Conservation (phyloP, 35 echinoderm and acorn worm genomes). For the Ptychodera flava region DNA sequence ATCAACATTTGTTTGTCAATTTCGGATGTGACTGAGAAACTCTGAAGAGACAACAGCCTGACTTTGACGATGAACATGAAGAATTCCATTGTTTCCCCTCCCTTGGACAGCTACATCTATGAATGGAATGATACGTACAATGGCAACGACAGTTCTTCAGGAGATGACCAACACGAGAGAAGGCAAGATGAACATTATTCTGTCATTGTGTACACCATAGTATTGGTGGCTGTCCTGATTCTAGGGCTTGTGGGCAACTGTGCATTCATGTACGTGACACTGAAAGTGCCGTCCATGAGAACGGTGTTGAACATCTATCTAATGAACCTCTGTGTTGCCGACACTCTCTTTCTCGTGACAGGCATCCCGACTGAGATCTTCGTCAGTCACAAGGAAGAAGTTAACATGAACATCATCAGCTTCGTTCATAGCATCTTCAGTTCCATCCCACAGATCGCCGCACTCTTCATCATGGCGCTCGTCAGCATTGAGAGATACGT, state of each 20-base stretch:
- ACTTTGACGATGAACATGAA: too few species aligned
- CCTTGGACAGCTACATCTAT: too few species aligned
- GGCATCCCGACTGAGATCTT: slow-evolving; percentile 16
- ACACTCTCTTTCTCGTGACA: slow-evolving; percentile 49
- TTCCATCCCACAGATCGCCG: background rate
- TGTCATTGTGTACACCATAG: too few species aligned
- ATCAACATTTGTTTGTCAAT: too few species aligned
- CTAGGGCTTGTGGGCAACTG: slow-evolving; percentile 46
- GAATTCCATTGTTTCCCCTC: too few species aligned
- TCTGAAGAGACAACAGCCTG: too few species aligned
- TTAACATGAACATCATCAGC: background rate
- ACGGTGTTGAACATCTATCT: slow-evolving; percentile 64
- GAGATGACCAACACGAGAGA: too few species aligned
- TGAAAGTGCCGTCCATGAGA: slow-evolving; percentile 43
- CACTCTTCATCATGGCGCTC: background rate
- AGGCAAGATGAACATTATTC: too few species aligned
- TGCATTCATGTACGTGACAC: slow-evolving; percentile 47
- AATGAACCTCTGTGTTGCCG: slow-evolving; percentile 63
- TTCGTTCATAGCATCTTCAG: background rate
- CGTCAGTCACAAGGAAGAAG: background rate
- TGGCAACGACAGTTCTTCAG: too few species aligned
- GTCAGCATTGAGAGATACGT: background rate
- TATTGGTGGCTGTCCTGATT: slow-evolving; percentile 24
- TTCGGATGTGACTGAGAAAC: too few species aligned
- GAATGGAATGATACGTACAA: too few species aligned